phyloP scores from a whole-genome alignment of 2,113 vertebrate genomes.

The human region GRCh38 chr18:796001-796500 shows the following conservation, averaged over 20 bases:
- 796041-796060: background rate
- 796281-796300: background rate
- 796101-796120: background rate
- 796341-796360: background rate
- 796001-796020: slow-evolving; percentile 10
- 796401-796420: background rate
- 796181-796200: background rate
- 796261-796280: background rate
- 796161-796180: background rate
- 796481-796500: background rate
- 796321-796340: background rate
- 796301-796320: background rate
- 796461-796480: background rate
- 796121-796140: background rate
- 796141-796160: background rate
- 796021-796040: background rate
- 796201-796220: background rate
- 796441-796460: background rate
- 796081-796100: background rate
- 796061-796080: background rate
- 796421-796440: background rate
- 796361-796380: background rate
- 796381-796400: background rate
- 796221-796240: background rate
- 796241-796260: background rate